Conservation (phyloP, 2,888 invertebrate species). For the Pterostichus niger region DNA sequence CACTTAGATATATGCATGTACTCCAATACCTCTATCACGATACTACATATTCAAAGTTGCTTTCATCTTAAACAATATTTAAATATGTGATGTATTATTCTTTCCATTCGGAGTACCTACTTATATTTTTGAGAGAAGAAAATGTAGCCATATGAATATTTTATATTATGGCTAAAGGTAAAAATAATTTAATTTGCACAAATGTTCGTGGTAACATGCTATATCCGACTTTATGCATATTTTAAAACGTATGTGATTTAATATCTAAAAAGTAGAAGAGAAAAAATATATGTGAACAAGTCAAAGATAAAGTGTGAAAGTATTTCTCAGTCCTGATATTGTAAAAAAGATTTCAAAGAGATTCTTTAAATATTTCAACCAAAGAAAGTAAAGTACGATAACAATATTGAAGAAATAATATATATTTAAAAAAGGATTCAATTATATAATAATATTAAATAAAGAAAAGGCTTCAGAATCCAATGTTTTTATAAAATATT, state of each 20-base stretch:
- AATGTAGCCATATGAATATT: slow-evolving; percentile 5
- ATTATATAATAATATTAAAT: too few species aligned
- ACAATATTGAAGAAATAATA: background rate
- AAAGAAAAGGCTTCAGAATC: too few species aligned
- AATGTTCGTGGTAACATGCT: slow-evolving; percentile 19
- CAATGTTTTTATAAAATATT: too few species aligned
- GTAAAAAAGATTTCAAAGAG: slow-evolving; percentile 9
- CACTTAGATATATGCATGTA: too few species aligned
- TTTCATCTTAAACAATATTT: too few species aligned
- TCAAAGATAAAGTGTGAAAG: slow-evolving; percentile 12
- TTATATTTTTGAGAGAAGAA: too few species aligned
- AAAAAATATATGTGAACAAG: background rate
- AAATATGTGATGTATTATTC: too few species aligned
- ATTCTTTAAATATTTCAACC: slow-evolving; percentile 16
- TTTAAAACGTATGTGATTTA: slow-evolving; percentile 27
- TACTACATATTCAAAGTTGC: too few species aligned
- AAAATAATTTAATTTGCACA: slow-evolving; percentile 30
- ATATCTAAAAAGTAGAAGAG: slow-evolving; percentile 18
- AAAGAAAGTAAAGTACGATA: background rate
- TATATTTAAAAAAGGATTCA: too few species aligned
- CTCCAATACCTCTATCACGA: too few species aligned
- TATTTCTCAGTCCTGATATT: background rate
- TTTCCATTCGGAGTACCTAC: too few species aligned
- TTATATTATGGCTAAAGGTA: background rate
- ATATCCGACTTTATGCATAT: slow-evolving; percentile 6